Evolutionary conservation across 1,140 invertebrate species (phyloP), one percentile per base, ranked within the genome.

Genomic region (Hylyphantes graminicola): DNA sequence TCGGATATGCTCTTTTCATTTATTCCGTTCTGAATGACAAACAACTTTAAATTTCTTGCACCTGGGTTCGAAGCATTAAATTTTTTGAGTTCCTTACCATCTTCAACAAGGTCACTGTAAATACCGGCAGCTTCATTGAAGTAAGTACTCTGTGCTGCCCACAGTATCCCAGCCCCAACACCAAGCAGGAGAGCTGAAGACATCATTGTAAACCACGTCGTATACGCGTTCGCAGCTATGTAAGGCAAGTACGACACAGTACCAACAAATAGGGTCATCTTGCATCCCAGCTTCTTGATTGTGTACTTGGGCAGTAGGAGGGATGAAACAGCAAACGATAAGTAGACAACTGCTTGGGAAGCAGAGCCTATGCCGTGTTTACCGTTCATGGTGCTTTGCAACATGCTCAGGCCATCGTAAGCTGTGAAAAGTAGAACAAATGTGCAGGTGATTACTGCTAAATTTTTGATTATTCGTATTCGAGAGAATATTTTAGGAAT

Each of bases 371-470:
- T 54, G 2, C 67, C 67, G 10, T 72, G 21, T 8, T 19, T 21
- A 55, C 15, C 54, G 19, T 81, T 81, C 35, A 81, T 70, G 0
- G 78, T 70, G 10, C 65, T 81, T 35, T 81, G 78, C 57, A 81
- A 67, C 54, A 70, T 81, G 12, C 55, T 72, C 61, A 96, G 96
- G 63, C 95, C 95, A 89, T 95, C 94, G 89, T 96, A 97, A 54
- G 96, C 95, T 17, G 96, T 97, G 90, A 97, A 97, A 87, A 97
- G 94, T 77, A 97, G 94, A 93, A 97, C 95, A 89, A 97, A 97
- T 7, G 95, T 94, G 70, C 94, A 90, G 85, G 95, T 96, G 8
- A 97, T 94, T 65, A 95, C 93, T 35, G 93, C 92, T 54, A 97
- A 93, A 90, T 97, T 97, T 90, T 96, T 96, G 85, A 96, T 90